Percentiles rank a stretch among this genome's conserved stretches.
Evolutionary conservation across 2,113 vertebrate species (phyloP).

Genomic region (Narcine bancroftii): DNA sequence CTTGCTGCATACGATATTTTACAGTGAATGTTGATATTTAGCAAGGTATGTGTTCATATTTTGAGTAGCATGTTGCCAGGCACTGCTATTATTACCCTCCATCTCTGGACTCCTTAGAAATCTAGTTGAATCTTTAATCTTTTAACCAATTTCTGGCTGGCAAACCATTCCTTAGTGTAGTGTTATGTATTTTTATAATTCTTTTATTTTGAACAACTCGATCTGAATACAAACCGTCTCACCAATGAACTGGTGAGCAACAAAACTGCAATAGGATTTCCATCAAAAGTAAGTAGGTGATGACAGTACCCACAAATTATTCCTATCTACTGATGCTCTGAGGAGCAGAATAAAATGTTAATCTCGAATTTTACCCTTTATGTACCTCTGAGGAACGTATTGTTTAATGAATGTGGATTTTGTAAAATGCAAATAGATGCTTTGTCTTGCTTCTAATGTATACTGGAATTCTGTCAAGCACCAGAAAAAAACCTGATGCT

Average conservation of each 20-base stretch:
- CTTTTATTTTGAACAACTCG: background rate
- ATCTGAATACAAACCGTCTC: background rate
- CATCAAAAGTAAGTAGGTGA: background rate
- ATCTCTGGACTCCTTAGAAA: background rate
- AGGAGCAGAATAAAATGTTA: background rate
- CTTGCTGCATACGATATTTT: background rate
- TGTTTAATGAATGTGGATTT: background rate
- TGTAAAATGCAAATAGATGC: background rate
- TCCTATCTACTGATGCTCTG: background rate
- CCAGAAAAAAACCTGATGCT: background rate
- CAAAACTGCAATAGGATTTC: background rate
- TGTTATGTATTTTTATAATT: background rate
- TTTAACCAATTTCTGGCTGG: background rate
- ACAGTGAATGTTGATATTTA: background rate
- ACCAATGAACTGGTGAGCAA: background rate
- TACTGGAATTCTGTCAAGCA: constrained; percentile 2
- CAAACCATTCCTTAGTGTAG: background rate
- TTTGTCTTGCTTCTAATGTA: background rate
- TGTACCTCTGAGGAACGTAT: background rate
- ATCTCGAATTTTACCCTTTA: background rate
- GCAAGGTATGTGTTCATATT: background rate
- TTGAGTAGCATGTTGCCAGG: background rate
- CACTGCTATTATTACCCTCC: background rate
- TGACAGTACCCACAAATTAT: background rate
- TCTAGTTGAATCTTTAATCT: background rate